These are phyloP conservation scores for Archips xylosteana DNA, from an alignment of 2,888 invertebrate genomes.

Conservation along the genomic window DNA sequence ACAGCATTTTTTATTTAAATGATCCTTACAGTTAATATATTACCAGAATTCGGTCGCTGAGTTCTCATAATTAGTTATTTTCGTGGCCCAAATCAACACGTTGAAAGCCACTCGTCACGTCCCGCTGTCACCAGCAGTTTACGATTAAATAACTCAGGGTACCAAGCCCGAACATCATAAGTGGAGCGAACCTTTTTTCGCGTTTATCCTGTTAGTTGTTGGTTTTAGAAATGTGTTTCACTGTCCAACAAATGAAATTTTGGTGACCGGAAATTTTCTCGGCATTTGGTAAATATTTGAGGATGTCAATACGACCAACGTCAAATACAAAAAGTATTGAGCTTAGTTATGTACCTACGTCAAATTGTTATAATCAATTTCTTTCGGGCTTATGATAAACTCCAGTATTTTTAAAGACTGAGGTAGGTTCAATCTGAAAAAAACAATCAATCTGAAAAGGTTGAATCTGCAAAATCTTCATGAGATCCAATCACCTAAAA, in stretches of 20 bases:
- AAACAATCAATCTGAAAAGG: too few relatives aligned
- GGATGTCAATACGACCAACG: not conserved
- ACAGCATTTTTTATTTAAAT: too few relatives aligned
- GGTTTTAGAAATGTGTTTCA: conserved; percentile 37
- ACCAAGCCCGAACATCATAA: conserved; percentile 5
- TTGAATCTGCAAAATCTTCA: too few relatives aligned
- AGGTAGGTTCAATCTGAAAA: too few relatives aligned
- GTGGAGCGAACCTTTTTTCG: conserved; percentile 22
- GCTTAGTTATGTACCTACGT: too few relatives aligned
- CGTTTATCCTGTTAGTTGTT: conserved; percentile 28
- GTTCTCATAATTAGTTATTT: conserved; percentile 2
- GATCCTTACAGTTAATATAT: too few relatives aligned
- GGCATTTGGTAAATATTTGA: conserved; percentile 12
- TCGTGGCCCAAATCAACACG: conserved; percentile 11
- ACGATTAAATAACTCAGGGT: conserved; percentile 28
- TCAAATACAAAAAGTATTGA: too few relatives aligned
- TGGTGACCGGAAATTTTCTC: conserved; percentile 3
- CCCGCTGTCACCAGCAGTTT: conserved; percentile 19
- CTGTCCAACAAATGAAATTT: conserved; percentile 34
- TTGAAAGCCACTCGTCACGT: conserved; percentile 12
- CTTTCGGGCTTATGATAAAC: too few relatives aligned
- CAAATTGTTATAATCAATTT: too few relatives aligned
- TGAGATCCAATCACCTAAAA: too few relatives aligned
- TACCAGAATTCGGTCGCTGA: too few relatives aligned
- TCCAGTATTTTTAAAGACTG: too few relatives aligned